Conservation (phyloP, 2,113 vertebrate genomes). For the Clarias macrocephalus region DNA sequence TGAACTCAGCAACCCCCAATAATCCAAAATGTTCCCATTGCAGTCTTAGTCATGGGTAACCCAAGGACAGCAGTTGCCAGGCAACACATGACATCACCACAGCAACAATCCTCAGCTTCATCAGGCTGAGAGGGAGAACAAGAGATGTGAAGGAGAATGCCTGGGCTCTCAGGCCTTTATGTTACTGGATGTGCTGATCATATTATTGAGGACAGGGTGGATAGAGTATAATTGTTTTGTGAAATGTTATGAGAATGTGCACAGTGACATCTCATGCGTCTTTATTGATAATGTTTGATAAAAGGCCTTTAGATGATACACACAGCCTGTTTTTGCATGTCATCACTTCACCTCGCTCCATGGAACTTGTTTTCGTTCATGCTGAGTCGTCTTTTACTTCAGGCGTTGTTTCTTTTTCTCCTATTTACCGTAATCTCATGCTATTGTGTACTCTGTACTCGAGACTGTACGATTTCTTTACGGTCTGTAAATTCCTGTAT, state of each 20-base stretch:
- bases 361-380: background rate
- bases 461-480: too few species aligned
- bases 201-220: too few species aligned
- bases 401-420: background rate
- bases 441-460: too few species aligned
- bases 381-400: background rate
- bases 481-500: too few species aligned
- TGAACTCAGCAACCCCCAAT: constrained; percentile 33
- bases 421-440: background rate
- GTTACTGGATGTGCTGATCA: background rate
- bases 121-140: constrained; percentile 24
- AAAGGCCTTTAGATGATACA: background rate
- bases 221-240: background rate
- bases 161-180: background rate
- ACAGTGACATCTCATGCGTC: background rate
- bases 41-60: constrained; percentile 40
- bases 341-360: background rate
- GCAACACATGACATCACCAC: constrained; percentile 54
- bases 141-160: background rate
- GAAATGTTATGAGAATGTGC: background rate
- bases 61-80: constrained; percentile 47
- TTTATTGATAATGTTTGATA: background rate
- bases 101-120: constrained; percentile 43
- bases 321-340: background rate
- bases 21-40: constrained; percentile 39